A percentile compares a stretch with the other conserved stretches of the same genome.
phyloP scores from a whole-genome alignment of 2,888 invertebrate genomes.

The Mylabris sibirica region DNA sequence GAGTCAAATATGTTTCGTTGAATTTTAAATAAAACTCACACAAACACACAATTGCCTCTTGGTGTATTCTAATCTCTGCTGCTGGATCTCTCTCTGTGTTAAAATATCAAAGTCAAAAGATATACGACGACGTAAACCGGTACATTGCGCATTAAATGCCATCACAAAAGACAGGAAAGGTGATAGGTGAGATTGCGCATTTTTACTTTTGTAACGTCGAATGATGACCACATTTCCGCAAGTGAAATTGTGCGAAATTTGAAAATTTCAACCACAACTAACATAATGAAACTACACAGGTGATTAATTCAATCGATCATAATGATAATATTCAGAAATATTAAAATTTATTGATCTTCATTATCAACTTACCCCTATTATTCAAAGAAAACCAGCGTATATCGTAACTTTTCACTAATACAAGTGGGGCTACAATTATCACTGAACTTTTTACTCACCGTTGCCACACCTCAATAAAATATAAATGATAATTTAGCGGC shows the following conservation, averaged over 20 bases:
- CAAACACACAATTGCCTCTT: conserved; percentile 18
- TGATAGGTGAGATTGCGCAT: conserved; percentile 4
- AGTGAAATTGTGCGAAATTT: not conserved
- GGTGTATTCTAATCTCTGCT: conserved; percentile 28
- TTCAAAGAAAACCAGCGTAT: no score
- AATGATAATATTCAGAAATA: no score
- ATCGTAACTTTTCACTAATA: no score
- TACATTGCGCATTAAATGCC: conserved; percentile 53
- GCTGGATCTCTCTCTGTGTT: conserved; percentile 23
- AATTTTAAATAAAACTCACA: conserved; percentile 47
- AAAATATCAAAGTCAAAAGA: conserved; percentile 8
- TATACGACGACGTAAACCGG: conserved; percentile 48
- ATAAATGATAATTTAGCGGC: no score
- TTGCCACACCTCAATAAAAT: no score
- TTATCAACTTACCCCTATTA: no score
- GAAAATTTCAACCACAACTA: not conserved
- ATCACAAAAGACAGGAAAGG: conserved; percentile 16
- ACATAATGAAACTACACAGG: not conserved
- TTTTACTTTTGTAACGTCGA: not conserved
- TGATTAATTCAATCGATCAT: not conserved
- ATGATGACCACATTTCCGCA: not conserved
- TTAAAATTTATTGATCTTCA: no score
- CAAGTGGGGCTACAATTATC: no score
- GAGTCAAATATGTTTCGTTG: conserved; percentile 49
- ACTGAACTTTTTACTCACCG: no score